These are phyloP conservation scores for Capricornis sumatraensis DNA, from an alignment of 2,113 vertebrate species.

Conservation along the genomic window DNA sequence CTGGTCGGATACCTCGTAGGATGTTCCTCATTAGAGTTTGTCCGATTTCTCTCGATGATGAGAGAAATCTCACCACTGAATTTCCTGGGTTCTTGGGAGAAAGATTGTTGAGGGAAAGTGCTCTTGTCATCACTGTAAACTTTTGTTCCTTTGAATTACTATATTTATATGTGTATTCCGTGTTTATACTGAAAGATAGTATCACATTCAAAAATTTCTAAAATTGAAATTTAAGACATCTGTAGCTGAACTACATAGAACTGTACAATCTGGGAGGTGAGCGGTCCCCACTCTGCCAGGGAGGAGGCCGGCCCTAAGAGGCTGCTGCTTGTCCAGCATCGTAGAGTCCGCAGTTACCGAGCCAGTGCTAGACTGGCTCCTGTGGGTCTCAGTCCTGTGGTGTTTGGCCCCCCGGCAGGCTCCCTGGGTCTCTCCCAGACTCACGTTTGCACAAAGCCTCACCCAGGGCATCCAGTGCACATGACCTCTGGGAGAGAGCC, in stretches of 20 bases:
- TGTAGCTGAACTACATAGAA: background rate
- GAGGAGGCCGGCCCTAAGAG: background rate
- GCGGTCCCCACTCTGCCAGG: background rate
- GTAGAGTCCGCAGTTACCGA: background rate
- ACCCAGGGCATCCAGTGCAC: background rate
- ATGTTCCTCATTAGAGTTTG: background rate
- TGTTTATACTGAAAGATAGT: background rate
- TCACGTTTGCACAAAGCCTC: background rate
- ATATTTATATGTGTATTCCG: background rate
- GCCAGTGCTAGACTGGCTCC: background rate
- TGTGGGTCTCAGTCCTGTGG: background rate
- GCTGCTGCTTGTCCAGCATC: background rate
- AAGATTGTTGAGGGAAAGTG: background rate
- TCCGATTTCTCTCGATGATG: background rate
- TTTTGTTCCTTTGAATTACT: background rate
- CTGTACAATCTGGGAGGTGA: background rate
- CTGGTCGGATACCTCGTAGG: background rate
- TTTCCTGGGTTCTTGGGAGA: background rate
- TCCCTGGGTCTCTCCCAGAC: background rate
- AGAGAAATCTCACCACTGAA: background rate
- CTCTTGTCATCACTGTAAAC: background rate
- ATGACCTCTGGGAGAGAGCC: fast-evolving
- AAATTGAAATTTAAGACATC: background rate
- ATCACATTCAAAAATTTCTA: background rate
- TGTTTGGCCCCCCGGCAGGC: background rate